These are phyloP conservation scores for Nomada fabriciana DNA, from an alignment of 2,888 invertebrate species.

Conservation along the genomic window DNA sequence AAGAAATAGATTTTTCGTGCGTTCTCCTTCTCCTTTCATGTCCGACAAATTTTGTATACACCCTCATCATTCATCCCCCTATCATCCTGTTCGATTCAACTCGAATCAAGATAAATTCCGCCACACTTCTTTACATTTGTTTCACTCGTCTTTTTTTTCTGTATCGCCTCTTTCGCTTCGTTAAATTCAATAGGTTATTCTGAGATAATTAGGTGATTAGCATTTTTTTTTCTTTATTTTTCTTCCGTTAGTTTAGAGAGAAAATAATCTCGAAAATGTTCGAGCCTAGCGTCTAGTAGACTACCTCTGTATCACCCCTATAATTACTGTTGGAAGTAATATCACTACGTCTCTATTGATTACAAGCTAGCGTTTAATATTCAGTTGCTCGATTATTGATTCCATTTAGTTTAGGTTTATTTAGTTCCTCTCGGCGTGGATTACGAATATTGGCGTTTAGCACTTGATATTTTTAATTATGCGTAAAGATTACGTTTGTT, in stretches of 20 bases:
- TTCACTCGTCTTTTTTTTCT: conserved; percentile 4
- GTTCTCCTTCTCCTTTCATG: conserved; percentile 58
- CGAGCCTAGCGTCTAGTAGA: conserved; percentile 79
- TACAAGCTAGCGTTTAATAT: conserved; percentile 80
- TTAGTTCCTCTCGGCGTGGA: conserved; percentile 73
- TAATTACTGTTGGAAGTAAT: conserved; percentile 78
- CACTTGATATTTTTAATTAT: conserved; percentile 83
- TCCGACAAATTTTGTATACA: not conserved
- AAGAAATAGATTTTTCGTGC: conserved; percentile 73
- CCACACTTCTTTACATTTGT: not conserved
- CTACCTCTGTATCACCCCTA: conserved; percentile 80
- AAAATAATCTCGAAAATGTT: conserved; percentile 82
- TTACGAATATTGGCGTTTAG: conserved; percentile 81
- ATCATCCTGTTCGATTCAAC: not conserved
- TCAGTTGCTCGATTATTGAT: conserved; percentile 75
- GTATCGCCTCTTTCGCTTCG: conserved; percentile 32
- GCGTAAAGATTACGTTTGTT: conserved; percentile 80
- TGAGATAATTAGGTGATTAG: conserved; percentile 75
- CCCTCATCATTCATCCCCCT: not conserved
- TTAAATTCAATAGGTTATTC: conserved; percentile 71
- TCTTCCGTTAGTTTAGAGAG: conserved; percentile 78
- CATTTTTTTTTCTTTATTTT: conserved; percentile 23
- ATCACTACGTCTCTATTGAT: conserved; percentile 79
- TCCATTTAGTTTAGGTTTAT: conserved; percentile 68
- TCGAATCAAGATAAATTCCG: not conserved